These are phyloP conservation scores for Trisateles emortualis DNA, from an alignment of 2,888 invertebrate genomes.

Conservation along the genomic window DNA sequence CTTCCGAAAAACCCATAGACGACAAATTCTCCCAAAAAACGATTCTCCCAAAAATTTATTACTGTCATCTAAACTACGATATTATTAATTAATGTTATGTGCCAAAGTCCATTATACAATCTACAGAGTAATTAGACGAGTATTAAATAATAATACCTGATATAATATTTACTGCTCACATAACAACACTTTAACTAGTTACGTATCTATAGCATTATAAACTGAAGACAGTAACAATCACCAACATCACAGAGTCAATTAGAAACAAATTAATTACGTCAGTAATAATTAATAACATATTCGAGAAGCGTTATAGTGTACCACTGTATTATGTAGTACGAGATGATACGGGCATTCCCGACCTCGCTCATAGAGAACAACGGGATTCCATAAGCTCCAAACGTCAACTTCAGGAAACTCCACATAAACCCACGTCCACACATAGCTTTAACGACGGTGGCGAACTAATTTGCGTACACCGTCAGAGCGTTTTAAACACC, in stretches of 20 bases:
- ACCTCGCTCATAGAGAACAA: constrained; percentile 21
- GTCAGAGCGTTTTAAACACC: constrained; percentile 39
- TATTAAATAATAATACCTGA: neutral
- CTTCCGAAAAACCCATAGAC: no score
- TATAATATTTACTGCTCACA: neutral
- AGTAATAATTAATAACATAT: constrained; percentile 7
- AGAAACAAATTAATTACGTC: constrained; percentile 17
- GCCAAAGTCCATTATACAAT: no score
- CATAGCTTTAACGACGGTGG: constrained; percentile 36
- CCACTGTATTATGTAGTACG: constrained; percentile 1
- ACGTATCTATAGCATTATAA: neutral
- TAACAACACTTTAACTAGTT: neutral
- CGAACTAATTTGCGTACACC: constrained; percentile 43
- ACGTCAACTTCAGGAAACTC: constrained; percentile 38
- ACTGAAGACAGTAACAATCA: constrained; percentile 4
- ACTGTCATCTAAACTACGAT: no score
- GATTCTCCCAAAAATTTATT: no score
- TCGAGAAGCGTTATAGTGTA: neutral
- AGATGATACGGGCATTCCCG: constrained; percentile 31
- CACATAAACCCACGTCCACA: constrained; percentile 37
- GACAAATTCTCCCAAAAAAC: no score
- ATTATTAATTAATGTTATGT: no score
- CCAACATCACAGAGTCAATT: constrained; percentile 8
- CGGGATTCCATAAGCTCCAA: constrained; percentile 31
- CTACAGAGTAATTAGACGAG: neutral